Evolutionary conservation across 2,113 vertebrate genomes (phyloP).

Genomic region (Tupaia chinensis): DNA sequence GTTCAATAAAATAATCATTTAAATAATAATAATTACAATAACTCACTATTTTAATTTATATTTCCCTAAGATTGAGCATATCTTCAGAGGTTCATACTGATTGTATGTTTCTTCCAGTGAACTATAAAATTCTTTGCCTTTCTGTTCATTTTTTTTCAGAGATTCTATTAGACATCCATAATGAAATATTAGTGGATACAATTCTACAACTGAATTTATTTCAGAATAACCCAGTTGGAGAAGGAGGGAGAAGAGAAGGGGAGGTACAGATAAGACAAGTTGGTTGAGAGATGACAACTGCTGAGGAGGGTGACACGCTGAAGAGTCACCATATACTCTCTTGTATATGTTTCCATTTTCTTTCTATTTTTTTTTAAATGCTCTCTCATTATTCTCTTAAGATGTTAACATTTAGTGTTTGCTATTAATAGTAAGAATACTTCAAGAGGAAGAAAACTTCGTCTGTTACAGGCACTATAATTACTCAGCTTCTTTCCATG

Average conservation of each 20-base stretch:
- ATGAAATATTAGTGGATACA: not conserved
- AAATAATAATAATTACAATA: no score
- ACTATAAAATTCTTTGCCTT: not conserved
- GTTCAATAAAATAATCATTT: no score
- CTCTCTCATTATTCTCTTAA: not conserved
- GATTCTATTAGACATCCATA: not conserved
- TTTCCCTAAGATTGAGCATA: not conserved
- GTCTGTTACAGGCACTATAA: not conserved
- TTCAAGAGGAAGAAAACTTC: not conserved
- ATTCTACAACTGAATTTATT: not conserved
- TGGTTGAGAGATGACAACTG: not conserved
- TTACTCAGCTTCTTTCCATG: not conserved
- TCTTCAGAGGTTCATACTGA: not conserved
- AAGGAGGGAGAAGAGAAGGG: not conserved
- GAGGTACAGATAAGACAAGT: not conserved
- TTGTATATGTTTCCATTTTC: not conserved
- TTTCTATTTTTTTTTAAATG: not conserved
- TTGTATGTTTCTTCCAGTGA: not conserved
- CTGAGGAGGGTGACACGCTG: not conserved
- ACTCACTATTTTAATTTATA: slow-evolving; percentile 17
- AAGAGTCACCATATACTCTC: not conserved
- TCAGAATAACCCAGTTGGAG: not conserved
- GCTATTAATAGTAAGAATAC: not conserved
- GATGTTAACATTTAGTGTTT: not conserved
- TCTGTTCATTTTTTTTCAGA: not conserved